A percentile compares a stretch with the other conserved stretches of the same genome.
Conservation (phyloP, 2,797 vertebrate species). For the Rhyacichthys aspro region DNA sequence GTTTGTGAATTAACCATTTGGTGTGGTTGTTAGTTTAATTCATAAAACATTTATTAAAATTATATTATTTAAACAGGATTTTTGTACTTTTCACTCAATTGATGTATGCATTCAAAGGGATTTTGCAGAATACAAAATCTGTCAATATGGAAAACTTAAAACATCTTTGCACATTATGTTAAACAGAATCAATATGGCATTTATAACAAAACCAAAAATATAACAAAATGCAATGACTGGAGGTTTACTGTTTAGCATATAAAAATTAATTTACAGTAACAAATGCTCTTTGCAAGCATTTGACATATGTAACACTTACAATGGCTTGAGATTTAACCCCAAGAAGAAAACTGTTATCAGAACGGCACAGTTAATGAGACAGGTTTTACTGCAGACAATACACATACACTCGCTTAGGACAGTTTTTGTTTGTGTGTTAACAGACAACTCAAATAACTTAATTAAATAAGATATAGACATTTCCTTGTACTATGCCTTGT, state of each 20-base stretch:
- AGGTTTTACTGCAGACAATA: constrained; percentile 36
- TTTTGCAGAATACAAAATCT: constrained; percentile 70
- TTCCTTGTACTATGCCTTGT: not conserved
- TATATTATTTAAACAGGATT: constrained; percentile 69
- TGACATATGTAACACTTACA: constrained; percentile 61
- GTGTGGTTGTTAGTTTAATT: constrained; percentile 35
- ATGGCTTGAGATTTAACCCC: constrained; percentile 35
- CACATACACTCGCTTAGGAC: constrained; percentile 13
- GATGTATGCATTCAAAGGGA: constrained; percentile 36
- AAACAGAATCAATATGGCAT: constrained; percentile 74
- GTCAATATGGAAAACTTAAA: constrained; percentile 63
- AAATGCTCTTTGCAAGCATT: constrained; percentile 66
- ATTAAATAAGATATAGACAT: constrained; percentile 19
- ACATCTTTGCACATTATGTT: constrained; percentile 67
- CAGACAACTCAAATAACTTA: constrained; percentile 10
- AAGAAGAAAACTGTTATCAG: constrained; percentile 36
- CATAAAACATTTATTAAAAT: constrained; percentile 77
- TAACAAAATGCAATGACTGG: constrained; percentile 71
- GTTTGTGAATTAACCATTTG: constrained; percentile 12
- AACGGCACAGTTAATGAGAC: constrained; percentile 44
- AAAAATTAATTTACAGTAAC: constrained; percentile 78
- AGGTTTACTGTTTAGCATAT: constrained; percentile 77
- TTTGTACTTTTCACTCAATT: constrained; percentile 57
- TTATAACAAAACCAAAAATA: constrained; percentile 72
- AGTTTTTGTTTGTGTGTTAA: constrained; percentile 18